Evolutionary conservation across 2,797 vertebrate genomes (phyloP).

Genomic region (Cuniculus paca): DNA sequence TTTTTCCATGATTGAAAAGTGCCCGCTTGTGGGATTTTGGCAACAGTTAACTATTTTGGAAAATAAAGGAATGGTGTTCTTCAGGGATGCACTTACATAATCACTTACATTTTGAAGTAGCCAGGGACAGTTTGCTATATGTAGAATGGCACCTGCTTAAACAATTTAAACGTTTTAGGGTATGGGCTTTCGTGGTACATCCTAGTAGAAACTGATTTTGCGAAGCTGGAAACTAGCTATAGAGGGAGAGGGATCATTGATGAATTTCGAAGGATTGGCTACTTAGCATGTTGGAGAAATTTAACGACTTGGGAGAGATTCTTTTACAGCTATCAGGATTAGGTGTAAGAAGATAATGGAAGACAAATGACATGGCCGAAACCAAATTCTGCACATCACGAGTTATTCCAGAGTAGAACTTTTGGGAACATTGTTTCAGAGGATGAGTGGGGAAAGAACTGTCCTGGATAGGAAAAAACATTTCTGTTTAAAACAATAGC

Average conservation of each 20-base stretch:
- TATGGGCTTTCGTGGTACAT: constrained; percentile 27
- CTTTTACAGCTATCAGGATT: constrained; percentile 1
- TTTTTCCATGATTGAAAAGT: constrained; percentile 56
- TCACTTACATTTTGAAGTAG: background rate
- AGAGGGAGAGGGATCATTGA: background rate
- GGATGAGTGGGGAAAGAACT: background rate
- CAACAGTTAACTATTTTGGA: constrained; percentile 65
- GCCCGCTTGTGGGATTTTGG: constrained; percentile 66
- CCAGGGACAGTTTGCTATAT: background rate
- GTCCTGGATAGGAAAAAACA: constrained; percentile 2
- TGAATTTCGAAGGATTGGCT: constrained; percentile 31
- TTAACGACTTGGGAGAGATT: background rate
- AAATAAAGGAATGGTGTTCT: constrained; percentile 34
- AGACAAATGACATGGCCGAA: constrained; percentile 10
- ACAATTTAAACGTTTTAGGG: constrained; percentile 7
- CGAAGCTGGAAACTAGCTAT: constrained; percentile 2
- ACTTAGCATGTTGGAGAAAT: constrained; percentile 48
- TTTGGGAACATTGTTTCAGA: background rate
- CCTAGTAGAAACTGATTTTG: constrained; percentile 50
- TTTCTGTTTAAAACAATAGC: constrained; percentile 4
- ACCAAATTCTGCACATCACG: background rate
- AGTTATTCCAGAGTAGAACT: constrained; percentile 21
- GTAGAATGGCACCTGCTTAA: constrained; percentile 42
- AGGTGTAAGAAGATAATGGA: background rate
- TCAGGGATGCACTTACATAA: constrained; percentile 65